Conservation (phyloP, 2,888 invertebrate species). For the Drosophila lacicola region DNA sequence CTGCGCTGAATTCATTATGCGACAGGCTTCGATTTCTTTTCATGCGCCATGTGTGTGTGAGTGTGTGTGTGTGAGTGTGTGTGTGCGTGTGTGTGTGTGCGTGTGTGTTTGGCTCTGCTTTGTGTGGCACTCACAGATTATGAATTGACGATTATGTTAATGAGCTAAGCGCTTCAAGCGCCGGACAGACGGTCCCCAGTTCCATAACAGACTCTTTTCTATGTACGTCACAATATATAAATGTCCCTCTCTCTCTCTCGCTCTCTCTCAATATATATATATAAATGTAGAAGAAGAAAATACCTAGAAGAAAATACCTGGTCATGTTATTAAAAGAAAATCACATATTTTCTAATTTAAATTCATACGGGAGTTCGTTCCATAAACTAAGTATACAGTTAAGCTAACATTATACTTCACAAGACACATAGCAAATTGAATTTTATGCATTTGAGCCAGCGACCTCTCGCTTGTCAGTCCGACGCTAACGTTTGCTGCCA, state of each 20-base stretch:
- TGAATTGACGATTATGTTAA: constrained; percentile 78
- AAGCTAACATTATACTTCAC: no score
- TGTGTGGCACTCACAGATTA: constrained; percentile 59
- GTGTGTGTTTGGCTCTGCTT: constrained; percentile 37
- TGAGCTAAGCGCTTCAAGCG: constrained; percentile 48
- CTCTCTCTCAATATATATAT: not conserved
- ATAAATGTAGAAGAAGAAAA: not conserved
- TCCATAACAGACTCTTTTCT: constrained; percentile 52
- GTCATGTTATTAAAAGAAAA: no score
- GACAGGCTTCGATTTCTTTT: constrained; percentile 52
- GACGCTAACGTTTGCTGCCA: no score
- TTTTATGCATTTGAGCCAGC: no score
- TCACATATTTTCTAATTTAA: no score
- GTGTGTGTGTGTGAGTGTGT: not conserved
- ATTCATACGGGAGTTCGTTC: no score
- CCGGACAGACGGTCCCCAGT: constrained; percentile 25
- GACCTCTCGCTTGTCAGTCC: no score
- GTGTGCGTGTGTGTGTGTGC: constrained; percentile 9
- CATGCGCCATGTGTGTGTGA: not conserved
- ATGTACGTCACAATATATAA: constrained; percentile 46
- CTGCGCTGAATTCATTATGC: constrained; percentile 58
- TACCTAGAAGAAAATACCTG: no score
- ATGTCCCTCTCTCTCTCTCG: no score
- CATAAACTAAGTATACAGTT: no score
- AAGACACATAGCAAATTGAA: no score